These are phyloP conservation scores for Muscicapa adusta DNA, from an alignment of 2,113 vertebrate genomes.

Conservation along the genomic window DNA sequence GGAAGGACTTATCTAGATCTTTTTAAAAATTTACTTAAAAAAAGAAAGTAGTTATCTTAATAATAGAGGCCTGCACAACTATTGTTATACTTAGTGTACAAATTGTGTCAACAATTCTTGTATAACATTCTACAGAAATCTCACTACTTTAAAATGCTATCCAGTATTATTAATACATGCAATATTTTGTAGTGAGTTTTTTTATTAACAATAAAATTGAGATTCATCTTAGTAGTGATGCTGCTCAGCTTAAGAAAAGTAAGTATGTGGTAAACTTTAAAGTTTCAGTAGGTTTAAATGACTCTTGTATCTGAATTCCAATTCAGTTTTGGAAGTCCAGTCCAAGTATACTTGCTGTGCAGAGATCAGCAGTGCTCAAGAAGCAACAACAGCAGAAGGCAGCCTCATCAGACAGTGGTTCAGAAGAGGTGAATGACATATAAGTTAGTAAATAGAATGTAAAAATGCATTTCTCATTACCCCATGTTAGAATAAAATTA, in stretches of 20 bases:
- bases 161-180: neutral
- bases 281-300: neutral
- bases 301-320: conserved; percentile 40
- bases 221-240: neutral
- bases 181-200: neutral
- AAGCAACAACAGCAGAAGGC: conserved; percentile 77
- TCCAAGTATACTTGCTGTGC: conserved; percentile 91
- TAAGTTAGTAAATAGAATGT: neutral
- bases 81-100: neutral
- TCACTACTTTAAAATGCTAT: neutral
- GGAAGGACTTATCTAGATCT: neutral
- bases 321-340: conserved; percentile 94
- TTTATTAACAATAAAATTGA: neutral
- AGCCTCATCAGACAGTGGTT: conserved; percentile 87
- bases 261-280: neutral
- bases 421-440: conserved; percentile 81
- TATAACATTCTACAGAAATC: neutral
- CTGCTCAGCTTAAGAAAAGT: neutral
- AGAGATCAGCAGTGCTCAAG: conserved; percentile 90
- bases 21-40: neutral
- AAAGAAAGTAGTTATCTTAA: neutral
- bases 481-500: neutral
- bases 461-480: neutral
- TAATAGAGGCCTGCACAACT: neutral
- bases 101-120: neutral